A percentile compares a stretch with the other conserved stretches of the same genome.
phyloP scores from a whole-genome alignment of 92 coral and sea anemone species.

The Anthopleura xanthogrammica region DNA sequence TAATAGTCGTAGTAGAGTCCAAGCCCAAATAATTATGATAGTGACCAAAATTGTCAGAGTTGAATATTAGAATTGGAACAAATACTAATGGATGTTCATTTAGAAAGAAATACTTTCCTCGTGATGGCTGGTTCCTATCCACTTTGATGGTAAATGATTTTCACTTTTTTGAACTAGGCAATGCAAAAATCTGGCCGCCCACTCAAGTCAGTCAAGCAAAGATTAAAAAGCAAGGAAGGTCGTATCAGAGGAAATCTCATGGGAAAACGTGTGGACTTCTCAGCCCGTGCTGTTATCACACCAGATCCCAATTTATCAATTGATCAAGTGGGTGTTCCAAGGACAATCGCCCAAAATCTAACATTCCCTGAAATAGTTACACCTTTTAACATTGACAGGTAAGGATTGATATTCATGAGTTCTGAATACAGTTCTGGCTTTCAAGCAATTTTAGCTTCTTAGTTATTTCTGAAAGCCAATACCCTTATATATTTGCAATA shows the following conservation, averaged over 20 bases:
- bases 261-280: conserved; percentile 99
- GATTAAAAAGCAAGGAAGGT: conserved; percentile 98
- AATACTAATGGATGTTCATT: too few relatives aligned
- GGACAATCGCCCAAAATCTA: conserved; percentile 97
- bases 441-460: too few relatives aligned
- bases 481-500: too few relatives aligned
- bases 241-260: conserved; percentile 97
- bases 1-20: too few relatives aligned
- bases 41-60: not conserved
- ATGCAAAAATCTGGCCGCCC: conserved; percentile 99
- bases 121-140: too few relatives aligned
- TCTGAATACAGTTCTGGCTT: too few relatives aligned
- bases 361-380: conserved; percentile 99
- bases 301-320: conserved; percentile 93
- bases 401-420: not conserved
- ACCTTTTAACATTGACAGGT: conserved; percentile 98
- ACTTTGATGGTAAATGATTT: not conserved
- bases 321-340: conserved; percentile 98
- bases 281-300: conserved; percentile 99
- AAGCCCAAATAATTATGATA: too few relatives aligned
- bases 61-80: too few relatives aligned
- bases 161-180: conserved; percentile 50
- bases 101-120: too few relatives aligned
- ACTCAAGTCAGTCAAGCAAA: conserved; percentile 91
- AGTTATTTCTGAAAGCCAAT: too few relatives aligned